Conservation (phyloP, 2,888 invertebrate species). For the Zhengitettix transpicula region DNA sequence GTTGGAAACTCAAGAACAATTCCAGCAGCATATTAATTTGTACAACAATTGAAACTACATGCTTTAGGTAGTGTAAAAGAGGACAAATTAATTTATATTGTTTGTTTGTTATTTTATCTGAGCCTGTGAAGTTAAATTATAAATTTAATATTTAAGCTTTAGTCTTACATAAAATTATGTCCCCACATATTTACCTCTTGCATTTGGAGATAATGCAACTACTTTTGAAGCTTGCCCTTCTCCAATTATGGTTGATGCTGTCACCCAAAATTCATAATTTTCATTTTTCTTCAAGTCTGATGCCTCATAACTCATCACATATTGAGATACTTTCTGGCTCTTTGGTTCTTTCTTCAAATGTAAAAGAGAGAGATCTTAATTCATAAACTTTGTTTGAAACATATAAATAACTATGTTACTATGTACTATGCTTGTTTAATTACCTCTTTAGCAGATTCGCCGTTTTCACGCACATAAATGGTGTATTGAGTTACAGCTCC, state of each 20-base stretch:
- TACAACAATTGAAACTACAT: no score
- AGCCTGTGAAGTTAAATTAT: no score
- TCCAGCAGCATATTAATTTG: no score
- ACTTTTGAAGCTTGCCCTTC: conserved; percentile 84
- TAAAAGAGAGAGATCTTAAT: not conserved
- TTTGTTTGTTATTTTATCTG: no score
- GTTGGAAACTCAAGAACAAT: no score
- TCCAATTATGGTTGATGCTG: conserved; percentile 84
- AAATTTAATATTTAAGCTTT: no score
- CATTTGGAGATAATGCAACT: conserved; percentile 68
- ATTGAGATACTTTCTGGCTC: conserved; percentile 44
- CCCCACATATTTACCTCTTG: conserved; percentile 39
- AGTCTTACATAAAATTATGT: no score
- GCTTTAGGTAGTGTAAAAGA: no score
- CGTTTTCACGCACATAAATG: conserved; percentile 48
- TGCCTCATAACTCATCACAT: conserved; percentile 76
- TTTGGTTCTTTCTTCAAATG: conserved; percentile 19
- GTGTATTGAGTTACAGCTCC: conserved; percentile 88
- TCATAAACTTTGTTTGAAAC: not conserved
- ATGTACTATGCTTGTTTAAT: not conserved
- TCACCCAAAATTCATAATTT: conserved; percentile 87
- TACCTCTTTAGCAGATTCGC: conserved; percentile 21
- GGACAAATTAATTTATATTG: no score
- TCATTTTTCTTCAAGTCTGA: conserved; percentile 63
- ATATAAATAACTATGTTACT: not conserved